Evolutionary conservation across 2,113 vertebrate species (phyloP).

Genomic region (Laticauda laticaudata): DNA sequence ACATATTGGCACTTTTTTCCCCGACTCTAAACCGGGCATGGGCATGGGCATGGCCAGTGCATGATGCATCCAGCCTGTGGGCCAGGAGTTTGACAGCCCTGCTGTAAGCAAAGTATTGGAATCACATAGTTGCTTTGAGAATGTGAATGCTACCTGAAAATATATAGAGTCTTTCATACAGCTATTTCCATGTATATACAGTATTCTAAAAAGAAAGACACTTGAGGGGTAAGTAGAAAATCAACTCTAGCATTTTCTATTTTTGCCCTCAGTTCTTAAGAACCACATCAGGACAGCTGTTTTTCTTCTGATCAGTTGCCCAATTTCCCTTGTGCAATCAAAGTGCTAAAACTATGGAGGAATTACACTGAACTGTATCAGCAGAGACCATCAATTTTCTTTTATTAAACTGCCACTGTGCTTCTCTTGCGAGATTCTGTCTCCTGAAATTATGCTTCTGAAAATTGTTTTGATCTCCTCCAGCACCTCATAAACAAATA

Average conservation of each 20-base stretch:
- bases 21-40: no score
- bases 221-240: background rate
- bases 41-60: no score
- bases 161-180: background rate
- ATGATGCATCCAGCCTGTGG: no score
- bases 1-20: no score
- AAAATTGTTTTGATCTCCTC: constrained; percentile 23
- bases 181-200: background rate
- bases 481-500: background rate
- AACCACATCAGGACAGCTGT: background rate
- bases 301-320: background rate
- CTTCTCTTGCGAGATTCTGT: background rate
- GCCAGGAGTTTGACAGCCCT: no score
- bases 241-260: background rate
- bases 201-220: background rate
- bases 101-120: background rate
- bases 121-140: no score
- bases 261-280: background rate
- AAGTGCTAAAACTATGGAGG: background rate
- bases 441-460: background rate
- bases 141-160: background rate
- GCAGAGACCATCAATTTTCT: constrained; percentile 8
- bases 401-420: constrained; percentile 11
- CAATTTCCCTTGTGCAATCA: background rate
- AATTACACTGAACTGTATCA: background rate